Percentiles rank a stretch among this genome's conserved stretches.
phyloP scores from a whole-genome alignment of 2,888 invertebrate genomes.

The Keiferia lycopersicella region DNA sequence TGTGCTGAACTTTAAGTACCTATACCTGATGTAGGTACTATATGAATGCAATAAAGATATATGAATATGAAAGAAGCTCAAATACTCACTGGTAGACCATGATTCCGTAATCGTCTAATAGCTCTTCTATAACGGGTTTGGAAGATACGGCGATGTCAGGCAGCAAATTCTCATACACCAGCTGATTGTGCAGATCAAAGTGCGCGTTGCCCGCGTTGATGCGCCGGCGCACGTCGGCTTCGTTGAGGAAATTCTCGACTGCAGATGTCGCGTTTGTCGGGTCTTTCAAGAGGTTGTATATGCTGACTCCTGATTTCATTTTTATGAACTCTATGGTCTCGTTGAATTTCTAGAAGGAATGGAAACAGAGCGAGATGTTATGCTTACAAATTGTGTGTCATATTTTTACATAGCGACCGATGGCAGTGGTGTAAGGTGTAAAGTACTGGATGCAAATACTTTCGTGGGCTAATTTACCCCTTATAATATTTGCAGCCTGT shows the following conservation, averaged over 20 bases:
- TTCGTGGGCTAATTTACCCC: too few relatives aligned
- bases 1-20: too few relatives aligned
- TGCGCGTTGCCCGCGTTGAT: constrained; percentile 63
- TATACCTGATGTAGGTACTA: too few relatives aligned
- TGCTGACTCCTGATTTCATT: constrained; percentile 46
- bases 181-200: constrained; percentile 53
- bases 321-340: constrained; percentile 59
- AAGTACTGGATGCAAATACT: too few relatives aligned
- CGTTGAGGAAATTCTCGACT: constrained; percentile 47
- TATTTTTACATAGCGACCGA: too few relatives aligned
- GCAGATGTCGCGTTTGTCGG: constrained; percentile 33
- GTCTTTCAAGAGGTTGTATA: constrained; percentile 49
- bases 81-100: constrained; percentile 80
- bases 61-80: too few relatives aligned
- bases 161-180: constrained; percentile 83
- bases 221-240: constrained; percentile 68
- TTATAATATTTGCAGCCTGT: too few relatives aligned
- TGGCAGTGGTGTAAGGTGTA: too few relatives aligned
- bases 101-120: constrained; percentile 83
- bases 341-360: constrained; percentile 57
- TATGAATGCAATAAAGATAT: too few relatives aligned
- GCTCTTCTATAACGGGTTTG: constrained; percentile 80
- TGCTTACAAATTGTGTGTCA: background rate
- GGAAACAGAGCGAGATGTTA: background rate
- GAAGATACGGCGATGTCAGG: constrained; percentile 86